Evolutionary conservation across 30 jellyfish, hydroid and myxozoan genomes (phyloP), one percentile per base, ranked within the genome.

Genomic region (Turritopsis rubra): DNA sequence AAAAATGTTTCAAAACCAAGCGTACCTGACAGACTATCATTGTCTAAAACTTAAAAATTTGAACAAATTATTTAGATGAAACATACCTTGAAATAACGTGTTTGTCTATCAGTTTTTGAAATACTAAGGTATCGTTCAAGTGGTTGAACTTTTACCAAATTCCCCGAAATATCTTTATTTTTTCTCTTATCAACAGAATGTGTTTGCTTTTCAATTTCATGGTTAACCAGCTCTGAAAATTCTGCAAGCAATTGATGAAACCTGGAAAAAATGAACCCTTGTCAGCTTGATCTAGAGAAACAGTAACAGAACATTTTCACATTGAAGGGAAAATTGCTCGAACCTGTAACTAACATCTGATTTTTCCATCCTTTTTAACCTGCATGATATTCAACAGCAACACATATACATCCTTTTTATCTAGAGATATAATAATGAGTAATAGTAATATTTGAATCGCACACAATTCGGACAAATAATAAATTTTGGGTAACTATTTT

Each of bases 211-310:
- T 41, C 13, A 41, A 41, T 41, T 41, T 41, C 60, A 41, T 72
- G 81, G 30, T 72, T 72, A 72, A 72, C 30, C 31, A 26, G 7
- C 19, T 26, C 81, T 16, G 81, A 72, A 72, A 72, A 72, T 72
- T 22, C 52, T 1, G 81, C 81, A 72, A 72, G 81, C 1, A 16
- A 52, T 72, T 72, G 60, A 72, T 72, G 81, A 72, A 72, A 72
- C 30, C 81, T 72, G 81, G 52, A 72, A 72, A 72, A 68, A 68
- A 13, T 13, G 60, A 41, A 41, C 13, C 5, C 60, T 41, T n/a
- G n/a, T n/a, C n/a, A n/a, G n/a, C n/a, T n/a, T n/a, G n/a, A 41
- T 3, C 60, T 41, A 41, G 60, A 41, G 60, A 5, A 41, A 41
- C n/a, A n/a, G n/a, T n/a, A 41, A 41, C 60, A 41, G 13, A 5